Conservation (phyloP, 2,888 invertebrate species). For the Drosophila neonasuta region DNA sequence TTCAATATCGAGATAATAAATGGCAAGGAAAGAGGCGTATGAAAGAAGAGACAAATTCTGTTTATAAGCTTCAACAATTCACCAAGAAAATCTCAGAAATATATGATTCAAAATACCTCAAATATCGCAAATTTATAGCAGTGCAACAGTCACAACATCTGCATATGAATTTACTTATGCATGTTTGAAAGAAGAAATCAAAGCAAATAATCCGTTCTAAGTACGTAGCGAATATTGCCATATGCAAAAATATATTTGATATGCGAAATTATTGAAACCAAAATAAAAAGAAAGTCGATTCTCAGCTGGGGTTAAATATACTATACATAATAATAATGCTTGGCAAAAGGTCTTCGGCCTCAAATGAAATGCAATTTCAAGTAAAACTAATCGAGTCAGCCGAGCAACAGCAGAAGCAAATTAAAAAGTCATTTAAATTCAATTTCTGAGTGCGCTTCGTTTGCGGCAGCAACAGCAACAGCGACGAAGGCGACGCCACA, state of each 20-base stretch:
- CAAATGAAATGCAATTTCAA: constrained; percentile 49
- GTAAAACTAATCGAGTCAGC: constrained; percentile 54
- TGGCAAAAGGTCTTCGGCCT: constrained; percentile 30
- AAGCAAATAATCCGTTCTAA: constrained; percentile 11
- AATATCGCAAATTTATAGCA: neutral
- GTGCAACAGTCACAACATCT: neutral
- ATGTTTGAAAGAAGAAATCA: constrained; percentile 1
- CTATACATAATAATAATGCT: too few relatives aligned
- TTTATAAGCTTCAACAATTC: too few relatives aligned
- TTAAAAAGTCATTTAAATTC: constrained; percentile 75
- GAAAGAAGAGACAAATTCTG: too few relatives aligned
- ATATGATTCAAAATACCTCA: too few relatives aligned
- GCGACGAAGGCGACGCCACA: constrained; percentile 34
- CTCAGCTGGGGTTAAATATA: constrained; percentile 1
- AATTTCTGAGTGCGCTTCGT: constrained; percentile 58
- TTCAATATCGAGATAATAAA: too few relatives aligned
- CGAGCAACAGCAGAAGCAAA: constrained; percentile 43
- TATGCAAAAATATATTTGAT: constrained; percentile 6
- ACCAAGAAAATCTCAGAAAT: too few relatives aligned
- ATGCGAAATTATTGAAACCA: constrained; percentile 3
- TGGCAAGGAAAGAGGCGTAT: too few relatives aligned
- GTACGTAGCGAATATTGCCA: constrained; percentile 12
- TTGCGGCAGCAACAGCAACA: constrained; percentile 31
- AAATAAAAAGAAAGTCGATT: neutral
- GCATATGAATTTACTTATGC: neutral